Percentiles rank a stretch among this genome's conserved stretches.
These are phyloP conservation scores for Drosophila oshimai DNA, from an alignment of 1,140 invertebrate species.

Conservation along the genomic window DNA sequence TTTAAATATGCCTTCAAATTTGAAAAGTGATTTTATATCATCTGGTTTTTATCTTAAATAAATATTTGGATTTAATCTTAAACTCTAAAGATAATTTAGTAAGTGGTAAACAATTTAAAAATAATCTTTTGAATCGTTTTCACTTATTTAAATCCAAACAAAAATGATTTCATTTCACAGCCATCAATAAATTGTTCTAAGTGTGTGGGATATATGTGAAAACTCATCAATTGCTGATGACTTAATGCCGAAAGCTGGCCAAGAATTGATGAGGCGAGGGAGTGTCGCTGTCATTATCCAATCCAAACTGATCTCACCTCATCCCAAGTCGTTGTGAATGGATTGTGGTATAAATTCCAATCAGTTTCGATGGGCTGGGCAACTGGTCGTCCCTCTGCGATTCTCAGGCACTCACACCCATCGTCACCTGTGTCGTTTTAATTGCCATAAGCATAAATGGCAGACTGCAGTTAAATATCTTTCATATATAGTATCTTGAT, in stretches of 20 bases:
- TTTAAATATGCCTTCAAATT: no score
- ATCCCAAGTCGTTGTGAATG: not conserved
- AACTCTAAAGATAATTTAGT: no score
- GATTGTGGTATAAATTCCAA: slow-evolving; percentile 34
- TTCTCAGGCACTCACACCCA: no score
- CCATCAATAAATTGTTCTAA: not conserved
- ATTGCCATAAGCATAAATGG: slow-evolving; percentile 50
- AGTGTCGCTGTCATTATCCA: slow-evolving; percentile 14
- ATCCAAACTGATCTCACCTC: slow-evolving; percentile 18
- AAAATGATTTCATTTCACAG: no score
- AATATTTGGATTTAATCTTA: no score
- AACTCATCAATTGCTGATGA: not conserved
- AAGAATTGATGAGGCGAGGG: slow-evolving; percentile 2
- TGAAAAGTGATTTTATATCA: no score
- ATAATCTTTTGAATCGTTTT: no score
- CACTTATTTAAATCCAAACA: no score
- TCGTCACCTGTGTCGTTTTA: slow-evolving; percentile 18
- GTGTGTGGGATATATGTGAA: not conserved
- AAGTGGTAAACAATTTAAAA: no score
- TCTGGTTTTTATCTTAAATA: no score
- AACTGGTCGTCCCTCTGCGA: not conserved
- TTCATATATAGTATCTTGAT: slow-evolving; percentile 28
- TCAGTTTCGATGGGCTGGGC: slow-evolving; percentile 19
- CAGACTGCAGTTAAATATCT: slow-evolving; percentile 37
- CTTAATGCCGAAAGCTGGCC: slow-evolving; percentile 2